phyloP scores from a whole-genome alignment of 1,140 invertebrate species.

The Coelopa frigida region DNA sequence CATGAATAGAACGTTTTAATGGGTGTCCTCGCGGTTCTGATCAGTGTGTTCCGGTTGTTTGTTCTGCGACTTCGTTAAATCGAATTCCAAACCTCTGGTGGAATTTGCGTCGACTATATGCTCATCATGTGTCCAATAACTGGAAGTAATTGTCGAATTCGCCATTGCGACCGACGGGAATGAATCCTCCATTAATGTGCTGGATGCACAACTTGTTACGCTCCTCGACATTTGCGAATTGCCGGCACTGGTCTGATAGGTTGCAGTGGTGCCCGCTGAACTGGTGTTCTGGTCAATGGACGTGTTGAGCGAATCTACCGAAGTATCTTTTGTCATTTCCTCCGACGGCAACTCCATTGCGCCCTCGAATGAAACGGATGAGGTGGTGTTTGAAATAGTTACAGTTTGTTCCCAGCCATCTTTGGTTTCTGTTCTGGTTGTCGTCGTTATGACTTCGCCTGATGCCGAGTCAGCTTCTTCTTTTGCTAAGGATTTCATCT shows the following conservation, averaged over 20 bases:
- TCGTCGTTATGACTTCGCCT: constrained; percentile 42
- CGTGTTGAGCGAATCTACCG: constrained; percentile 33
- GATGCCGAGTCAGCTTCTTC: constrained; percentile 36
- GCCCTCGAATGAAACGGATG: constrained; percentile 38
- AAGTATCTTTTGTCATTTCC: constrained; percentile 35
- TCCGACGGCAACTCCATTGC: constrained; percentile 10
- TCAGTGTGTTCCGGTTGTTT: too few species aligned
- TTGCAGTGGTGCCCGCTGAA: constrained; percentile 70
- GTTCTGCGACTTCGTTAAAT: too few species aligned
- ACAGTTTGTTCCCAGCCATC: constrained; percentile 44
- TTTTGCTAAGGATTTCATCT: constrained; percentile 30
- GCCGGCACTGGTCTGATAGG: constrained; percentile 69
- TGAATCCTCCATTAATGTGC: constrained; percentile 42
- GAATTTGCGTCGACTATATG: too few species aligned
- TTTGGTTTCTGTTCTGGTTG: constrained; percentile 50
- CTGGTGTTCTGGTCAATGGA: constrained; percentile 52
- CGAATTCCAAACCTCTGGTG: too few species aligned
- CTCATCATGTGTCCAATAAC: constrained; percentile 12
- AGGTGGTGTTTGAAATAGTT: constrained; percentile 49
- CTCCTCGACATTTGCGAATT: constrained; percentile 76
- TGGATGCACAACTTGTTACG: constrained; percentile 56
- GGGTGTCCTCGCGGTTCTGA: too few species aligned
- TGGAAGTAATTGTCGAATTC: constrained; percentile 6
- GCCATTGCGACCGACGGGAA: constrained; percentile 22
- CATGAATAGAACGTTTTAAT: too few species aligned